phyloP scores from a whole-genome alignment of 1,140 invertebrate species.

The Drosophila setifemur region DNA sequence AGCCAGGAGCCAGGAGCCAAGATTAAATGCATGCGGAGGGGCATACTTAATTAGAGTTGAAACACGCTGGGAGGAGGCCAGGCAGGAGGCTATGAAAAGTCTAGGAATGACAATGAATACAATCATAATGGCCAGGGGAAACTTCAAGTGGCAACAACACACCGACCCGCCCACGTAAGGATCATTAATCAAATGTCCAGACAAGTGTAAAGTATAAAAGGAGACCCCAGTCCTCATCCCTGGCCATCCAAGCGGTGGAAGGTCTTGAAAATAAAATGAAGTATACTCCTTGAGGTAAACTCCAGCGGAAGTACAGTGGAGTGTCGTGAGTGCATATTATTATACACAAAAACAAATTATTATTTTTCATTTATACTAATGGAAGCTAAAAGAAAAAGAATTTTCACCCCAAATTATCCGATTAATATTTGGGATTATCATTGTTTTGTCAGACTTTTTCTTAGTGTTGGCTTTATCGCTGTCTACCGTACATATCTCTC shows the following conservation, averaged over 20 bases:
- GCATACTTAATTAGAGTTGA: slow-evolving; percentile 40
- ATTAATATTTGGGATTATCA: too few relatives aligned
- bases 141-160: slow-evolving; percentile 34
- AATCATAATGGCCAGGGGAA: slow-evolving; percentile 58
- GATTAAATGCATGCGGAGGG: slow-evolving; percentile 20
- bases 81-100: slow-evolving; percentile 19
- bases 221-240: slow-evolving; percentile 4
- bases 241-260: slow-evolving; percentile 2
- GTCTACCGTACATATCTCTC: slow-evolving; percentile 5
- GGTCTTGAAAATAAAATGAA: slow-evolving; percentile 47
- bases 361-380: too few relatives aligned
- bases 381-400: too few relatives aligned
- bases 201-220: slow-evolving; percentile 74
- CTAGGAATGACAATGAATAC: slow-evolving; percentile 60
- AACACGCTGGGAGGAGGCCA: not conserved
- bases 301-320: slow-evolving; percentile 25
- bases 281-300: slow-evolving; percentile 22
- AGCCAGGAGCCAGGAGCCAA: too few relatives aligned
- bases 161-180: slow-evolving; percentile 52
- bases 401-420: too few relatives aligned
- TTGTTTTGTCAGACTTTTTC: not conserved
- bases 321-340: not conserved
- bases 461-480: not conserved
- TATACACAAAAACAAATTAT: not conserved
- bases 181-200: slow-evolving; percentile 81